Percentiles rank a stretch among this genome's conserved stretches.
Evolutionary conservation across 1,140 invertebrate genomes (phyloP).

Genomic region (Orussus abietinus): DNA sequence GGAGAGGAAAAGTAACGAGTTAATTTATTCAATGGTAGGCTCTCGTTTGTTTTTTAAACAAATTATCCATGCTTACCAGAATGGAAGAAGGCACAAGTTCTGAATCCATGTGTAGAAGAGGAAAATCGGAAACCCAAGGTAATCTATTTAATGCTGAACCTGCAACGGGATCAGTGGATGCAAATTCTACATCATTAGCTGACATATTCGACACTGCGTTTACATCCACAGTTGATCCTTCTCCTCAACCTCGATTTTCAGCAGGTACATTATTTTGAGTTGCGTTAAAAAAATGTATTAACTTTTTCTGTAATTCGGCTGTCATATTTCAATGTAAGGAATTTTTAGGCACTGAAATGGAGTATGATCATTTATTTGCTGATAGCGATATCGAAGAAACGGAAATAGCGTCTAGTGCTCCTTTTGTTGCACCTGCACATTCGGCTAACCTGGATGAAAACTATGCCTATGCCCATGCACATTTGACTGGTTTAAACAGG

Average conservation of each 20-base stretch:
- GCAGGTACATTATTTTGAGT: conserved; percentile 34
- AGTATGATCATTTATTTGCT: conserved; percentile 54
- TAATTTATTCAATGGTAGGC: neutral
- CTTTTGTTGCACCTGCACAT: conserved; percentile 13
- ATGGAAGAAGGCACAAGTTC: conserved; percentile 43
- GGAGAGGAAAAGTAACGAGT: neutral
- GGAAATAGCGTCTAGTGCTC: conserved; percentile 36
- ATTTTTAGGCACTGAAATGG: conserved; percentile 48
- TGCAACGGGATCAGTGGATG: conserved; percentile 39
- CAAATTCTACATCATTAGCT: conserved; percentile 50
- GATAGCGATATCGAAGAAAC: conserved; percentile 53
- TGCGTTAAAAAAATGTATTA: conserved; percentile 3
- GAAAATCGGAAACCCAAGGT: conserved; percentile 36
- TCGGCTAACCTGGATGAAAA: too few relatives aligned
- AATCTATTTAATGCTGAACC: conserved; percentile 40
- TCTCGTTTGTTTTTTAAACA: neutral
- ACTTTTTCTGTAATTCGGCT: neutral
- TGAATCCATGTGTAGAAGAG: conserved; percentile 40
- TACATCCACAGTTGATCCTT: conserved; percentile 53
- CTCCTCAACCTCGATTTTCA: conserved; percentile 45
- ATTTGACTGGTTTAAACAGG: too few relatives aligned
- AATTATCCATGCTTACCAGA: conserved; percentile 18
- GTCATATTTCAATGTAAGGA: neutral
- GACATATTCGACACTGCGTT: conserved; percentile 58
- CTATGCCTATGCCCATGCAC: too few relatives aligned